A percentile compares a stretch with the other conserved stretches of the same genome.
Conservation (phyloP, 2,888 invertebrate species). For the Diploptera punctata region DNA sequence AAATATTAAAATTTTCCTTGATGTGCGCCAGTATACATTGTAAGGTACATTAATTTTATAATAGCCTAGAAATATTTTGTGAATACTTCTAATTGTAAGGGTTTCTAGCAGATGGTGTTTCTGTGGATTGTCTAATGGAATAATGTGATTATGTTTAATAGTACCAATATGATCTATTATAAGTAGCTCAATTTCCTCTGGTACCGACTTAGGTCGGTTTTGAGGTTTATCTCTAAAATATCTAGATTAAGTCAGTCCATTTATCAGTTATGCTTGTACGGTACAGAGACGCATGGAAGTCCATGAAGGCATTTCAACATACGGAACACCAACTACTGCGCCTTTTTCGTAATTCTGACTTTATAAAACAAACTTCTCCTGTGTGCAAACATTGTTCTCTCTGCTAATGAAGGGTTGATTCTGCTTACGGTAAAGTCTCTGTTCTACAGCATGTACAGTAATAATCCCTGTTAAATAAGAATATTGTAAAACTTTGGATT, state of each 20-base stretch:
- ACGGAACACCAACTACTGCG: slow-evolving; percentile 18
- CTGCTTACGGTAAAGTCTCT: background rate
- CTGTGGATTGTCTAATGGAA: background rate
- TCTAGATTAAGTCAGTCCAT: background rate
- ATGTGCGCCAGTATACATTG: too few species aligned
- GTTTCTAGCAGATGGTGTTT: slow-evolving; percentile 5
- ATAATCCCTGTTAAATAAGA: slow-evolving; percentile 1
- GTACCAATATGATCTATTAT: background rate
- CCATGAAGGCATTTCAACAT: slow-evolving; percentile 8
- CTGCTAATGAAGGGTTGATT: too few species aligned
- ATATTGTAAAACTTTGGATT: background rate
- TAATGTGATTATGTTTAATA: background rate
- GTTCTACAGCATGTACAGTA: background rate
- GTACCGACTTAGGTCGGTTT: background rate
- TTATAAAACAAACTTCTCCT: too few species aligned
- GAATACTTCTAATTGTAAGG: slow-evolving; percentile 4
- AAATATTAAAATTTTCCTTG: slow-evolving; percentile 12
- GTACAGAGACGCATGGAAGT: slow-evolving; percentile 8
- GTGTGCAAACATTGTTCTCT: too few species aligned
- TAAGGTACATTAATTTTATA: slow-evolving; percentile 12
- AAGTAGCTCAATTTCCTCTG: slow-evolving; percentile 6
- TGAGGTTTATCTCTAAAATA: background rate
- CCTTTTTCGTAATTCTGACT: too few species aligned
- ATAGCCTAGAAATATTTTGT: background rate
- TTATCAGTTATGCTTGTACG: background rate